Conservation (phyloP, 2,797 vertebrate species). For the Lagocephalus sceleratus region DNA sequence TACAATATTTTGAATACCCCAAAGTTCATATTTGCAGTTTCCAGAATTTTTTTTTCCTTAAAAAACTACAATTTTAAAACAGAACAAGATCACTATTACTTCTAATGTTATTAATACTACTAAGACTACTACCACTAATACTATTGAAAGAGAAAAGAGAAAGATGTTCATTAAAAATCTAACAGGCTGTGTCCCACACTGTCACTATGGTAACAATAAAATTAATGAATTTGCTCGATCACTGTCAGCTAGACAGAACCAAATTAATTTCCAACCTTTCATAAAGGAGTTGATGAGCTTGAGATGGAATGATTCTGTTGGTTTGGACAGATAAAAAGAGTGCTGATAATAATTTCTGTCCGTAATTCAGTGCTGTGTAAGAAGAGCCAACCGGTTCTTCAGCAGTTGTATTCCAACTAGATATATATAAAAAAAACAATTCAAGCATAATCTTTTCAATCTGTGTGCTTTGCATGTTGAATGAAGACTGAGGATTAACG, state of each 20-base stretch:
- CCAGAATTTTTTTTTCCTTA: no score
- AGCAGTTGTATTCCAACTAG: conserved; percentile 28
- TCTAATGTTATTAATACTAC: no score
- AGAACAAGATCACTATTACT: no score
- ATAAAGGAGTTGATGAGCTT: conserved; percentile 57
- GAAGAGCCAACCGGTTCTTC: conserved; percentile 25
- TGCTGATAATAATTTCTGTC: conserved; percentile 40
- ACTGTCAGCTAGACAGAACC: conserved; percentile 49
- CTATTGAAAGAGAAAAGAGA: conserved; percentile 30
- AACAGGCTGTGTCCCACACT: conserved; percentile 19
- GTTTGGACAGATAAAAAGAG: conserved; percentile 46
- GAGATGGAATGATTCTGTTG: conserved; percentile 50
- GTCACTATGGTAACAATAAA: conserved; percentile 55
- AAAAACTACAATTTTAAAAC: no score
- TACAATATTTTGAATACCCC: no score
- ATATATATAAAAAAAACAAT: conserved; percentile 17
- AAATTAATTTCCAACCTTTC: conserved; percentile 63
- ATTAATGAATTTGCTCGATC: conserved; percentile 46
- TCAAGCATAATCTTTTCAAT: conserved; percentile 55
- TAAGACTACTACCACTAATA: no score
- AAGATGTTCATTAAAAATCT: conserved; percentile 34
- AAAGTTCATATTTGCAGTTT: no score
- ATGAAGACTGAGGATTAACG: conserved; percentile 45
- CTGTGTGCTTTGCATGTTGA: conserved; percentile 46
- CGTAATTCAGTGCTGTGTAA: conserved; percentile 23